Conservation (phyloP, 2,797 vertebrate species). For the Heteromormyrus szaboi region DNA sequence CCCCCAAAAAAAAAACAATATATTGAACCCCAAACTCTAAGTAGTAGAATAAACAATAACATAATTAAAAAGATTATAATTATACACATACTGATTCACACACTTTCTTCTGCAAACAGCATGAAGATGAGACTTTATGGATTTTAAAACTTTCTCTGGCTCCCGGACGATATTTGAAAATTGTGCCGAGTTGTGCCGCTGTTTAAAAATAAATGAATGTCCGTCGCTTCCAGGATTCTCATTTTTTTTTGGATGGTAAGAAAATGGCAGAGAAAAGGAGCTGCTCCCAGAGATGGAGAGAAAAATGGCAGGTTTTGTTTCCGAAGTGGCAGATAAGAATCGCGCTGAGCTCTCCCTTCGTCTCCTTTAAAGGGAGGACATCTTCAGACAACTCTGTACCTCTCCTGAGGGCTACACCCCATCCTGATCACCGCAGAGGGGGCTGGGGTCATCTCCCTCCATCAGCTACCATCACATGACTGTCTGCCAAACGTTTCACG, state of each 20-base stretch:
- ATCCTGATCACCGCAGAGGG: neutral
- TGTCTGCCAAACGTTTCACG: neutral
- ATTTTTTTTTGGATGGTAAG: conserved; percentile 29
- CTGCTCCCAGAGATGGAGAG: neutral
- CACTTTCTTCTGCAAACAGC: conserved; percentile 47
- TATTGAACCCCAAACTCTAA: neutral
- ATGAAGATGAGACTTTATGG: conserved; percentile 50
- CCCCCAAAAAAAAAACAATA: neutral
- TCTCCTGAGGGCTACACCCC: neutral
- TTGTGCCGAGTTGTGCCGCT: conserved; percentile 49
- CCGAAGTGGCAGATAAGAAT: neutral
- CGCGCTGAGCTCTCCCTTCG: neutral
- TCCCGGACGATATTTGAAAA: conserved; percentile 52
- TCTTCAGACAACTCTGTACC: neutral
- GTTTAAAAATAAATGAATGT: conserved; percentile 39
- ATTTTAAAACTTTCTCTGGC: conserved; percentile 57
- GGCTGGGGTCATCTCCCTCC: neutral
- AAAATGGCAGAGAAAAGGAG: neutral
- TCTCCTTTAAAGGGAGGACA: neutral
- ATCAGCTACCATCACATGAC: neutral
- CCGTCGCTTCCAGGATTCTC: conserved; percentile 32
- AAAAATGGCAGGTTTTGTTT: neutral
- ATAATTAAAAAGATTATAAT: conserved; percentile 34
- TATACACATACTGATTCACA: conserved; percentile 40
- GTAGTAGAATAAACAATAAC: conserved; percentile 30